Base-by-base conservation (phyloP, 2,888 invertebrate species). In the Lydus trimaculatus region DNA sequence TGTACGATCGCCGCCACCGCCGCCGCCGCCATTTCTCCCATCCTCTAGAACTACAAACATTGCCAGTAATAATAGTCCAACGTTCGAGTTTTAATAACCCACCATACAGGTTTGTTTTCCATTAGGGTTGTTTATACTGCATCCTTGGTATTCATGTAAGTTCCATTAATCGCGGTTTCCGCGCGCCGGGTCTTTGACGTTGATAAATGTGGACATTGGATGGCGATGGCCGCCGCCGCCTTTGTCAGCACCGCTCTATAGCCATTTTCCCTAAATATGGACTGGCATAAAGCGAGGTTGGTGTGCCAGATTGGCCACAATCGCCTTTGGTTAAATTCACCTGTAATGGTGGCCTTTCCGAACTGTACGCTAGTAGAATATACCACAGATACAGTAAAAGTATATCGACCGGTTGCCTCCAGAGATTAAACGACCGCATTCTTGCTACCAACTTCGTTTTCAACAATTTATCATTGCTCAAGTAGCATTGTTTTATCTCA, bases 111-210 rank as follows among this genome's bases (percentile, higher is more conserved):
- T 80, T 80, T 81, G 80, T 80, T 80, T 80, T 81, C 78, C 80
- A 82, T 80, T 81, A 79, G 78, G 76, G 76, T 80, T 80, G 80
- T 82, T 82, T 82, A 82, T 82, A 75, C 77, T 76, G 76, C 77
- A 76, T 77, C 78, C 80, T 80, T 79, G 80, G 81, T 77, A 80
- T 81, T 82, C 81, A 81, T 79, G 80, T 81, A 81, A 82, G 80
- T 82, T 81, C 81, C 81, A 82, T 83, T 82, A 83, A 82, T 82
- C 80, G 81, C 78, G 76, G 79, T 76, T 77, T 75, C 76, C 78
- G 79, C 79, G 77, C 80, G 73, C 75, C 73, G 76, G 73, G 75
- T 72, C 73, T 69, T 73, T 79, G 82, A 80, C 82, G 79, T 79
- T 82, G 82, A 82, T 82, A 78, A 79, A 82, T 82, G 80, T 75